These are phyloP conservation scores for Enteromius treurensis DNA, from an alignment of 2,797 vertebrate genomes.

Conservation along the genomic window DNA sequence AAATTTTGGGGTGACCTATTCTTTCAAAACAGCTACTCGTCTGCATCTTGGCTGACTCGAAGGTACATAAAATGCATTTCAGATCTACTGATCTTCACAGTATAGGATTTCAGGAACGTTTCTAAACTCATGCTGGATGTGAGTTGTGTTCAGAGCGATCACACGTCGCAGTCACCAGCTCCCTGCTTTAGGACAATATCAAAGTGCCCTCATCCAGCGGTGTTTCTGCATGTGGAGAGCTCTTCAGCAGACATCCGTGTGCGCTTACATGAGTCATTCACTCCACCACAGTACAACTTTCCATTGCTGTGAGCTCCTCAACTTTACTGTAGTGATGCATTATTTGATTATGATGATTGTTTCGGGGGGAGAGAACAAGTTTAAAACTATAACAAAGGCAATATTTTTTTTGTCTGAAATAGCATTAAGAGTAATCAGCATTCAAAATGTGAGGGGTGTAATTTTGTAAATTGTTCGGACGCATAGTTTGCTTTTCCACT, in stretches of 20 bases:
- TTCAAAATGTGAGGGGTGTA: too few species aligned
- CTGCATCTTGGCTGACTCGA: too few species aligned
- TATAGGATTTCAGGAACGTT: too few species aligned
- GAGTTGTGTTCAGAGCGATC: background rate
- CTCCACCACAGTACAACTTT: background rate
- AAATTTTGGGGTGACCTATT: too few species aligned
- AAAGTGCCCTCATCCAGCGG: background rate
- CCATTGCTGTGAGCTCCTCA: constrained; percentile 10
- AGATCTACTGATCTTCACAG: too few species aligned
- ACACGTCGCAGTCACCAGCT: background rate
- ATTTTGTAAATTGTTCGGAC: too few species aligned
- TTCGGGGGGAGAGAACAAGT: background rate
- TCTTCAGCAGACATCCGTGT: constrained; percentile 8
- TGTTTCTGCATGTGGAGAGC: constrained; percentile 17
- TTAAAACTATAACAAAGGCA: background rate
- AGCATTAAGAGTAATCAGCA: background rate
- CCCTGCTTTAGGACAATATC: background rate
- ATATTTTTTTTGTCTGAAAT: background rate
- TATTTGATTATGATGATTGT: background rate
- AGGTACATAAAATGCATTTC: background rate
- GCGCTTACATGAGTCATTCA: constrained; percentile 9
- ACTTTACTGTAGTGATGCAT: background rate
- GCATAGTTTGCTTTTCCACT: background rate
- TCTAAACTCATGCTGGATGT: background rate
- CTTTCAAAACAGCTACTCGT: too few species aligned